Conservation (phyloP, 2,113 vertebrate genomes). For the Siphamia tubifer region DNA sequence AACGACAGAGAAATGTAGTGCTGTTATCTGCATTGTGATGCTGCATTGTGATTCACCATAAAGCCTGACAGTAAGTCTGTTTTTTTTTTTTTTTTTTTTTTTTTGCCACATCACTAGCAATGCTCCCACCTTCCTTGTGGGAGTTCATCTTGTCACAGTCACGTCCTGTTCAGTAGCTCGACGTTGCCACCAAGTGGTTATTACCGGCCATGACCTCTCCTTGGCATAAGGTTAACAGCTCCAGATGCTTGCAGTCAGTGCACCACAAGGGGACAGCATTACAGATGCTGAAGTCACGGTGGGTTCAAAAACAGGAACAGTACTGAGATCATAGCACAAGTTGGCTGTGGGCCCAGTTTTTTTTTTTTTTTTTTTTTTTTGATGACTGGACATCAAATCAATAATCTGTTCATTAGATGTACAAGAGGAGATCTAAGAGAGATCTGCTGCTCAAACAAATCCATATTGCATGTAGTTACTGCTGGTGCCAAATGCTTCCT, state of each 20-base stretch:
- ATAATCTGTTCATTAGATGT: constrained; percentile 60
- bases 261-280: constrained; percentile 17
- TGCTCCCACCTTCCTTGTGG: not conserved
- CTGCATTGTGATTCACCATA: constrained; percentile 59
- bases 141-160: not conserved
- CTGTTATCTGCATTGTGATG: constrained; percentile 59
- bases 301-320: constrained; percentile 18
- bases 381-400: constrained; percentile 54
- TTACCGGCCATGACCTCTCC: not conserved
- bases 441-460: constrained; percentile 44
- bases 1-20: constrained; percentile 2
- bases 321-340: constrained; percentile 9
- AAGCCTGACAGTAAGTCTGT: constrained; percentile 34
- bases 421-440: constrained; percentile 50
- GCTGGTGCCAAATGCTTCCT: constrained; percentile 20
- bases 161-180: constrained; percentile 12
- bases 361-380: no score
- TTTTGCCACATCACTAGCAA: constrained; percentile 37
- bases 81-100: no score
- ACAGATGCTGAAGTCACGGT: constrained; percentile 29
- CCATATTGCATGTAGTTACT: constrained; percentile 45
- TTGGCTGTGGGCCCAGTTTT: constrained; percentile 26
- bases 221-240: constrained; percentile 18
- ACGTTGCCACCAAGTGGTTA: constrained; percentile 62
- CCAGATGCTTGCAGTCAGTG: constrained; percentile 53